A percentile compares a stretch with the other conserved stretches of the same genome.
These are phyloP conservation scores for Toxotes lorentzi DNA, from an alignment of 2,797 vertebrate species.

Conservation along the genomic window DNA sequence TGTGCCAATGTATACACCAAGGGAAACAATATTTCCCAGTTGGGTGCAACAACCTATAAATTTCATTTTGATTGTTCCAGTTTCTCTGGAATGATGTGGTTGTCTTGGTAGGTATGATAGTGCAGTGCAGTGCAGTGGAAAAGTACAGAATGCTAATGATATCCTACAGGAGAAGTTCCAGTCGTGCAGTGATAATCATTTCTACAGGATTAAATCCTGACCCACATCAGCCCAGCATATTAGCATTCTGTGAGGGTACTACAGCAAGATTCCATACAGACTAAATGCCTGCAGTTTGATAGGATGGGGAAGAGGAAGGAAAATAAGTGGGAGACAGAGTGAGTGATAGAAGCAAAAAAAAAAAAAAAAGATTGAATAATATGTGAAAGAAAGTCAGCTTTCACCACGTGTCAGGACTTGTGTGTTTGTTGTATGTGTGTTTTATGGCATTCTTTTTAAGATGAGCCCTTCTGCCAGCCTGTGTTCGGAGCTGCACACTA, in stretches of 20 bases:
- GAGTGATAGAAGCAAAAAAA: conserved; percentile 34
- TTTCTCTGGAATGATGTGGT: conserved; percentile 60
- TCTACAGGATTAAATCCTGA: conserved; percentile 85
- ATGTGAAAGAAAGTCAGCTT: conserved; percentile 34
- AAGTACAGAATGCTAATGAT: conserved; percentile 80
- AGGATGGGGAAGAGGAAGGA: conserved; percentile 55
- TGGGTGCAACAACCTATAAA: conserved; percentile 41
- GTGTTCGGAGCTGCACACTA: conserved; percentile 12
- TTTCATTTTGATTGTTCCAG: conserved; percentile 59
- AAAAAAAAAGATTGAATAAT: conserved; percentile 60
- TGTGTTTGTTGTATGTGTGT: conserved; percentile 38
- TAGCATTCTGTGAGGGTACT: conserved; percentile 80
- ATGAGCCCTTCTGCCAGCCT: conserved; percentile 15
- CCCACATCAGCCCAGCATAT: conserved; percentile 82
- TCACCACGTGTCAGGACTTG: conserved; percentile 9
- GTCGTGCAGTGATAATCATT: conserved; percentile 81
- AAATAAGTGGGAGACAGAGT: conserved; percentile 46
- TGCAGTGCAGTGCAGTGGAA: conserved; percentile 65
- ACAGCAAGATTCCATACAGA: conserved; percentile 72
- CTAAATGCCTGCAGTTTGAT: conserved; percentile 70
- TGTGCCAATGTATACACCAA: conserved; percentile 29
- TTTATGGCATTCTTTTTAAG: conserved; percentile 9
- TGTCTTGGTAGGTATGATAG: conserved; percentile 60
- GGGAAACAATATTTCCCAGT: conserved; percentile 30
- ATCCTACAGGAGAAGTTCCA: conserved; percentile 82